Base-by-base conservation (phyloP, 2,797 vertebrate genomes). In the Sebastes minor region DNA sequence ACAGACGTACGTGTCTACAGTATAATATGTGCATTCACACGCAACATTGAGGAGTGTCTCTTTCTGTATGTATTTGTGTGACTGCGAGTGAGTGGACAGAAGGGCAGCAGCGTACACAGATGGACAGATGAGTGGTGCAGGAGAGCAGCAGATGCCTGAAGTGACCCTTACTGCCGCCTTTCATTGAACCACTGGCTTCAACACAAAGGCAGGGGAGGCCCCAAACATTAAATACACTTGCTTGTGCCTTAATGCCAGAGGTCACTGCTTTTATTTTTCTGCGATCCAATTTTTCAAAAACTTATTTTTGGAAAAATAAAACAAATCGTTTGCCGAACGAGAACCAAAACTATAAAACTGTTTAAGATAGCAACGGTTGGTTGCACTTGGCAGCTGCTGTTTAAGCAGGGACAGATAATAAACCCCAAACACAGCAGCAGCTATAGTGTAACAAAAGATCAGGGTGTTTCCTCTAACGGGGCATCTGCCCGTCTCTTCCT, bases 91-190 rank as follows among this genome's bases (percentile, higher is more conserved):
- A 66, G 78, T 80, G 85, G 91, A 94, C 94, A 95, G 94, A 94
- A 95, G 95, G 94, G 81, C 87, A 63, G 83, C 75, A 55, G 87
- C 18, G 25, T 56, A 88, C 92, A 94, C 94, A 96, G 95, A 96
- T 95, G 95, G 94, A 91, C 84, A 81, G 88, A 86, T 90, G 92
- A 90, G 89, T 83, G 82, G 89, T 92, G 90, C 83, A 81, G 83
- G 90, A 88, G 90, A 83, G 86, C 76, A 92, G 91, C 95, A 95
- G 94, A 95, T 96, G 95, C 95, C 94, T 92, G 82, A 86, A 87
- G 89, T 95, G 94, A 95, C 92, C 94, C 91, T 85, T 86, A 81
- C 77, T 82, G 88, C 90, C 83, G 79, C 87, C 86, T 90, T 86
- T 86, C 86, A 94, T 93, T 94, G 84, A 95, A 91, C 93, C 85